These are phyloP conservation scores for Pomatorhinus ruficollis DNA, from an alignment of 2,113 vertebrate genomes.

Conservation along the genomic window DNA sequence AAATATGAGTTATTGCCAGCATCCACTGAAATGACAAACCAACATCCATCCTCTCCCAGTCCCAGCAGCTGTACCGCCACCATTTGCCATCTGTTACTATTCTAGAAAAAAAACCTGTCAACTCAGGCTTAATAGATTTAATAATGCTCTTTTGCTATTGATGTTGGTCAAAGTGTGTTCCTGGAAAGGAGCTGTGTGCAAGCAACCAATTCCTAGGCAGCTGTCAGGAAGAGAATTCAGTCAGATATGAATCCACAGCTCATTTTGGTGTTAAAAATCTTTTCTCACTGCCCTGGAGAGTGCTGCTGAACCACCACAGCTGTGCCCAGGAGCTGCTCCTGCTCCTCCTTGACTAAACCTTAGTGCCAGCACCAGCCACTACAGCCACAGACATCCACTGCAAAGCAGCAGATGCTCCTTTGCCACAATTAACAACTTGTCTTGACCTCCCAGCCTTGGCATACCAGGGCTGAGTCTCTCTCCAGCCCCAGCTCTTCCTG, in stretches of 20 bases:
- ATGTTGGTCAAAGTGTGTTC: background rate
- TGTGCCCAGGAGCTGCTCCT: background rate
- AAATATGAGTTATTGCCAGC: background rate
- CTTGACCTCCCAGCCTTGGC: background rate
- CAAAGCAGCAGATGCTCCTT: background rate
- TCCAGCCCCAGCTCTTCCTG: background rate
- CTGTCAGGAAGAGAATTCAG: background rate
- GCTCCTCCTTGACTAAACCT: background rate
- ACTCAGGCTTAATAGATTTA: background rate
- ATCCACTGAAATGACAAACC: background rate
- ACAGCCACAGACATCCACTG: background rate
- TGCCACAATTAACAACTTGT: background rate
- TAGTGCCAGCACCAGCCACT: background rate
- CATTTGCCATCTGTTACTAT: constrained; percentile 34
- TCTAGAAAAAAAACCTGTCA: background rate
- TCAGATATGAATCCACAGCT: background rate
- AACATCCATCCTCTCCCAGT: background rate
- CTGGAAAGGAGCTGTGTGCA: background rate
- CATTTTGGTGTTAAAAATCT: background rate
- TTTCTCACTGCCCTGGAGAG: background rate
- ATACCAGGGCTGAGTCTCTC: background rate
- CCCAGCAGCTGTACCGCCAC: background rate
- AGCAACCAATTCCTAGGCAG: background rate
- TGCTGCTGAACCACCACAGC: background rate
- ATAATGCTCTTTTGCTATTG: background rate